Base-by-base conservation (phyloP, 2,888 invertebrate genomes). In the Siphlonurus alternatus region DNA sequence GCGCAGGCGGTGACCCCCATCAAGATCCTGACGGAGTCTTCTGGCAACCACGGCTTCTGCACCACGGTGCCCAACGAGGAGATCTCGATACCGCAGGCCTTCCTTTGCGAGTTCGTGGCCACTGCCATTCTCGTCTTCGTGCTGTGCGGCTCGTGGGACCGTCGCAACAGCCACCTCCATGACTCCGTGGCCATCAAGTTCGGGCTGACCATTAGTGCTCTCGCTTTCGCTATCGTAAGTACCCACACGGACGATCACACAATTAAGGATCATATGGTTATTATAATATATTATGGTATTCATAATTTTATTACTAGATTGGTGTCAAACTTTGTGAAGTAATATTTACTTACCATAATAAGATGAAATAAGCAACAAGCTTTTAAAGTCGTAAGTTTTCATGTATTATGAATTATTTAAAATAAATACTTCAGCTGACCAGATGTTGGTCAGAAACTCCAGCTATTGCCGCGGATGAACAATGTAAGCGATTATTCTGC, bases 171-270 rank as follows among this genome's bases (percentile, higher is more conserved):
- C 22, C 68, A 68, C 1, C 74, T 75, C 66, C 71, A 71, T 1
- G 76, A 77, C 66, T 74, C 76, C 0, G 70, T 73, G 0, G 70
- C 77, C 0, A 68, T 77, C 51, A 77, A 73, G 67, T 78, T 78
- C 68, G 77, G 76, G 1, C 65, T 78, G 38, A 69, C 74, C 7
- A 72, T 78, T 3, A 70, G 74, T 2, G 74, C 72, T 10, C 65
- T 78, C 23, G 76, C 74, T 1, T 69, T 73, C 0, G 71, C 75
- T 0, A 69, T 72, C 15, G 77, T 62, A 68, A 71, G 64, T 67
- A 61, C 25, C 2, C n/a, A n/a, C n/a, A n/a, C n/a, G 10, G 10
- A n/a, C 10, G 10, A 15, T n/a, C n/a, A n/a, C n/a, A n/a, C n/a
- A n/a, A n/a, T n/a, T n/a, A n/a, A n/a, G n/a, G n/a, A n/a, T n/a